Evolutionary conservation across 1,140 invertebrate genomes (phyloP).

Genomic region (Drosophila asahinai): DNA sequence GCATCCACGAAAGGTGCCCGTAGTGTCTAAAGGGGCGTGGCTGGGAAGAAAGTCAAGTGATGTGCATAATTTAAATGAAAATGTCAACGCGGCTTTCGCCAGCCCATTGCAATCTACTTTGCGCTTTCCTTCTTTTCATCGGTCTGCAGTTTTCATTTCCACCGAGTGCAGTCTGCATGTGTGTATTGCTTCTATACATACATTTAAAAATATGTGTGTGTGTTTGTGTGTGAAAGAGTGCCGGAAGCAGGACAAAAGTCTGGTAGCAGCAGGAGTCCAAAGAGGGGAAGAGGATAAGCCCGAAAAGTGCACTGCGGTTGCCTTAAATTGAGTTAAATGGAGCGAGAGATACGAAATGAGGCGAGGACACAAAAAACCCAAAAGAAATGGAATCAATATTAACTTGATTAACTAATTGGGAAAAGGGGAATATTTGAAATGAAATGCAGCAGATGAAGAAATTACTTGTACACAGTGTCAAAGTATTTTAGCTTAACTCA

Average conservation of each 20-base stretch:
- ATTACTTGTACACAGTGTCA: background rate
- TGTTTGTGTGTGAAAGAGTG: constrained; percentile 28
- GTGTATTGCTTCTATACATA: constrained; percentile 8
- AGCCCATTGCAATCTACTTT: constrained; percentile 75
- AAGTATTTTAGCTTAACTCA: background rate
- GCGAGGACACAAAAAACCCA: constrained; percentile 13
- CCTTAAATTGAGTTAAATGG: constrained; percentile 70
- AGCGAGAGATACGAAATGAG: constrained; percentile 43
- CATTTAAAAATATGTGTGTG: constrained; percentile 11
- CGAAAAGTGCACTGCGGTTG: constrained; percentile 57
- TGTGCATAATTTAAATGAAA: constrained; percentile 84
- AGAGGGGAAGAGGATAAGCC: constrained; percentile 14
- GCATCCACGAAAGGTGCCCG: constrained; percentile 12
- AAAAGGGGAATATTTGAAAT: background rate
- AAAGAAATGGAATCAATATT: constrained; percentile 35
- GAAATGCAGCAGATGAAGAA: background rate
- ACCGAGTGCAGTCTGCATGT: constrained; percentile 24
- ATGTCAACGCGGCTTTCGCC: constrained; percentile 81
- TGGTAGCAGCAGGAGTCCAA: constrained; percentile 13
- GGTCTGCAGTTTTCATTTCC: constrained; percentile 37
- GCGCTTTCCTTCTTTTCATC: constrained; percentile 35
- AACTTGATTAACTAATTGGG: constrained; percentile 45
- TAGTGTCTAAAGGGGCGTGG: constrained; percentile 9
- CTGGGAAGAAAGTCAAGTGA: constrained; percentile 73
- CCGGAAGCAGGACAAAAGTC: constrained; percentile 69